Evolutionary conservation across 2,888 invertebrate genomes (phyloP).

Genomic region (Zygaena filipendulae): DNA sequence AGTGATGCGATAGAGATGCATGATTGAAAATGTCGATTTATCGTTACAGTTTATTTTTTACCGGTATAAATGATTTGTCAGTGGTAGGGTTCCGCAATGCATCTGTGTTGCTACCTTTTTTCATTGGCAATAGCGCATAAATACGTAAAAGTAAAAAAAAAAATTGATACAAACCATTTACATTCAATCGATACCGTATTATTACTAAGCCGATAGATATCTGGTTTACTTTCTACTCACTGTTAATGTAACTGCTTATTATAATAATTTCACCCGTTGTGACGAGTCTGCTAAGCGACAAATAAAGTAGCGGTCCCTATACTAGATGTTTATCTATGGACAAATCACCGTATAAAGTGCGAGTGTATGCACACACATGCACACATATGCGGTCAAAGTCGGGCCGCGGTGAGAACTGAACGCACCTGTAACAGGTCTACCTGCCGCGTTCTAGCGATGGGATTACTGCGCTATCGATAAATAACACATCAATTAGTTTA

Average conservation of each 20-base stretch:
- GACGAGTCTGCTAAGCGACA: too few relatives aligned
- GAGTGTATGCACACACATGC: constrained; percentile 25
- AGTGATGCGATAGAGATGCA: constrained; percentile 37
- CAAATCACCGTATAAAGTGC: constrained; percentile 49
- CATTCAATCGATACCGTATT: too few relatives aligned
- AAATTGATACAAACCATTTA: too few relatives aligned
- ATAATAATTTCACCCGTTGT: neutral
- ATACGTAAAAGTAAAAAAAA: too few relatives aligned
- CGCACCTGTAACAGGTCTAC: constrained; percentile 59
- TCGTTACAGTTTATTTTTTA: constrained; percentile 24
- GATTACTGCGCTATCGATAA: constrained; percentile 14
- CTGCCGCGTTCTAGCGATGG: constrained; percentile 33
- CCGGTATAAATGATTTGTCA: too few relatives aligned
- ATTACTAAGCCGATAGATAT: too few relatives aligned
- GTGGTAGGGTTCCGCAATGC: too few relatives aligned
- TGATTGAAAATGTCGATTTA: constrained; percentile 34
- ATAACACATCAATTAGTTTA: too few relatives aligned
- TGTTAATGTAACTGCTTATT: neutral
- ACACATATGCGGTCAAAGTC: constrained; percentile 19
- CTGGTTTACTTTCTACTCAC: too few relatives aligned
- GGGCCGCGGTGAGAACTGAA: constrained; percentile 47
- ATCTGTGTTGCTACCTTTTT: too few relatives aligned
- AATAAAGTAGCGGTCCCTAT: constrained; percentile 19
- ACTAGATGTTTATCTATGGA: constrained; percentile 28
- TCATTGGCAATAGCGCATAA: too few relatives aligned